phyloP scores from a whole-genome alignment of 1,140 invertebrate species.

The Ostrea edulis region DNA sequence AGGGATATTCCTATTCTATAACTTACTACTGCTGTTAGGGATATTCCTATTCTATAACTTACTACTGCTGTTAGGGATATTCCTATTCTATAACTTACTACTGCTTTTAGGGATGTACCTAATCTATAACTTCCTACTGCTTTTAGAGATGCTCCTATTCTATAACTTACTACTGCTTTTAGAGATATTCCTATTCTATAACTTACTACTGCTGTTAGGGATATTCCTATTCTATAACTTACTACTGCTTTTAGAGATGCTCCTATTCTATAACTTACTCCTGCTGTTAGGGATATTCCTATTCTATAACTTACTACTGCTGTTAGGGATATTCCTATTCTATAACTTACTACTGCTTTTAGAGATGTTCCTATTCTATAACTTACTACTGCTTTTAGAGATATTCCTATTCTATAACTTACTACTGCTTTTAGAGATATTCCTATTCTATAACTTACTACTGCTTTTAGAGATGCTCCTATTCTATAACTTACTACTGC shows the following conservation, averaged over 20 bases:
- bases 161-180: conserved; percentile 1
- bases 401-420: neutral
- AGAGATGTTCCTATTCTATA: neutral
- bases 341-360: conserved; percentile 1
- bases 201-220: neutral
- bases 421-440: neutral
- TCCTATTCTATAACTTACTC: neutral
- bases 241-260: neutral
- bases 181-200: neutral
- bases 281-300: conserved; percentile 3
- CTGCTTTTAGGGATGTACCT: conserved; percentile 2
- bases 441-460: neutral
- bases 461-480: conserved; percentile 9
- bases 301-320: neutral
- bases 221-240: neutral
- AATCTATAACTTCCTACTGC: neutral
- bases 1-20: neutral
- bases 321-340: neutral
- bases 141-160: conserved; percentile 4
- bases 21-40: neutral
- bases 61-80: neutral
- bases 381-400: neutral
- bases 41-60: neutral
- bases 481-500: neutral
- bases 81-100: neutral